Conservation (phyloP, 1,140 invertebrate genomes). For the Penaeus japonicus region DNA sequence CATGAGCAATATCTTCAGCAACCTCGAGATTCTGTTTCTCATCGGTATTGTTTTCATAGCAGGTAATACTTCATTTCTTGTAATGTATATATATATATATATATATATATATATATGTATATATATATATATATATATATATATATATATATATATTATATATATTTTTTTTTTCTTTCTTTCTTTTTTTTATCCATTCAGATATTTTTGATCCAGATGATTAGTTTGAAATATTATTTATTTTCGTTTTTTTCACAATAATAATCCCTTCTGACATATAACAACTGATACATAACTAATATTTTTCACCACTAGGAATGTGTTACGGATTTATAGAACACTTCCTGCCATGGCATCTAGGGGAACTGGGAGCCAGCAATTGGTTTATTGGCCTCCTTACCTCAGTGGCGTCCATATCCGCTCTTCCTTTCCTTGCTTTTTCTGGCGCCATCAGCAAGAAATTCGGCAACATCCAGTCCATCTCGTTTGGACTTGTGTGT, state of each 20-base stretch:
- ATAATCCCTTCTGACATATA: neutral
- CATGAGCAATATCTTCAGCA: constrained; percentile 25
- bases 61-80: constrained; percentile 14
- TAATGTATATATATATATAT: too few relatives aligned
- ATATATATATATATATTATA: too few relatives aligned
- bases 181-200: neutral
- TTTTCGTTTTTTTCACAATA: neutral
- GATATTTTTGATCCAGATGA: neutral
- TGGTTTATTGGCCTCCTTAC: constrained; percentile 58
- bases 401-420: constrained; percentile 51
- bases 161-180: neutral
- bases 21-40: constrained; percentile 36
- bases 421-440: constrained; percentile 52
- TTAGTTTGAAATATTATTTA: neutral
- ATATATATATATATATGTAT: too few relatives aligned
- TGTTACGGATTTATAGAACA: constrained; percentile 59
- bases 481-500: constrained; percentile 55
- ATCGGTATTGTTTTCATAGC: constrained; percentile 41
- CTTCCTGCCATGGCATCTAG: constrained; percentile 55
- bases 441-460: constrained; percentile 52
- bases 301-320: constrained; percentile 25
- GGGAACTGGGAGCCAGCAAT: constrained; percentile 42
- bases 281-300: neutral
- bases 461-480: constrained; percentile 56
- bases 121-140: too few relatives aligned